These are phyloP conservation scores for Cavia aperea DNA, from an alignment of 2,113 vertebrate genomes.

Conservation along the genomic window DNA sequence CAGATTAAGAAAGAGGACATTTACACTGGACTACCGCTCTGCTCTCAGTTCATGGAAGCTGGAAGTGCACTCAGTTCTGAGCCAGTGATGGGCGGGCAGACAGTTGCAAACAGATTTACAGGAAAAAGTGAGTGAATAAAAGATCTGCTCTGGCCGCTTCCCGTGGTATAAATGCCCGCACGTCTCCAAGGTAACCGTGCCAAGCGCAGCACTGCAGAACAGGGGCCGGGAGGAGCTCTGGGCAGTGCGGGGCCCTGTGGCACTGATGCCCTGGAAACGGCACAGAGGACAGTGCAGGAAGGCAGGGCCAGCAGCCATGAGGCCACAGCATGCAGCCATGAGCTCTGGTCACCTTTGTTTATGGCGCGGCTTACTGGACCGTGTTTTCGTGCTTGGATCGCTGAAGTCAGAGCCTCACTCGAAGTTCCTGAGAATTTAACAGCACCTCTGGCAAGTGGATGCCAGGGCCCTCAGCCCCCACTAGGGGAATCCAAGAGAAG, in stretches of 20 bases:
- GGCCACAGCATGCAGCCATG: not conserved
- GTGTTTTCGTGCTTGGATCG: not conserved
- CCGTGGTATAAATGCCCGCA: not conserved
- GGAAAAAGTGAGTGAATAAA: not conserved
- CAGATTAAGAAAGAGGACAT: not conserved
- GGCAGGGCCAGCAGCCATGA: not conserved
- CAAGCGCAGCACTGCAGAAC: not conserved
- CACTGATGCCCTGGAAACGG: not conserved
- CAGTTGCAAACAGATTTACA: not conserved
- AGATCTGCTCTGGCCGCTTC: not conserved
- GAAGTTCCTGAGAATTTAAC: not conserved
- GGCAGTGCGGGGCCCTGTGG: accelerated
- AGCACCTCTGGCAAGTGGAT: accelerated
- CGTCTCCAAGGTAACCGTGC: not conserved
- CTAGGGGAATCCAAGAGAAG: not conserved
- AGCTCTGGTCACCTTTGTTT: not conserved
- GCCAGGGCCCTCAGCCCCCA: not conserved
- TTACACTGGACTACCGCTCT: too few species aligned
- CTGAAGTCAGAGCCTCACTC: too few species aligned
- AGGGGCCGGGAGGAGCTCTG: not conserved
- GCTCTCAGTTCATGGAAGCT: not conserved
- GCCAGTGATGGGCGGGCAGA: too few species aligned
- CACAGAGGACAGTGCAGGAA: not conserved
- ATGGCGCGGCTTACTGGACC: not conserved
- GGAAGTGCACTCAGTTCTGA: accelerated